Percentiles rank a stretch among this genome's conserved stretches.
These are phyloP conservation scores for Calliopum simillimum DNA, from an alignment of 2,888 invertebrate genomes.

Conservation along the genomic window DNA sequence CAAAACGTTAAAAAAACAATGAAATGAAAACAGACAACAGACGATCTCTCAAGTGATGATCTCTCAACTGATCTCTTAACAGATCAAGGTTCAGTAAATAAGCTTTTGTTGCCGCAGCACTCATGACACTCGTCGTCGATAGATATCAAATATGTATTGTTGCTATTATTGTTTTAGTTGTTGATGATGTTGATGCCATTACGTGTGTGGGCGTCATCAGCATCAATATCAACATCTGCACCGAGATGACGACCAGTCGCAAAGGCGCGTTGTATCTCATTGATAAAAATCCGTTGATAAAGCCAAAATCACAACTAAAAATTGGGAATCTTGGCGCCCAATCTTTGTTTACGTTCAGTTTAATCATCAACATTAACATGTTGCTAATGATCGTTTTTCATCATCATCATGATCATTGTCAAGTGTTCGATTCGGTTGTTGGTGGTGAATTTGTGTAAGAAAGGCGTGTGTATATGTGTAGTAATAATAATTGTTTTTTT, in stretches of 20 bases:
- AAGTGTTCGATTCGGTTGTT: no score
- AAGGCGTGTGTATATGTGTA: no score
- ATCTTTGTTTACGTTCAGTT: conserved; percentile 1
- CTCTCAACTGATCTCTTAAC: not conserved
- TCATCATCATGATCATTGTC: no score
- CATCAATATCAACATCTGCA: not conserved
- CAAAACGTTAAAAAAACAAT: no score
- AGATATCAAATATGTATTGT: no score
- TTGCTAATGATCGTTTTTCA: no score
- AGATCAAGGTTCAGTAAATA: conserved; percentile 21
- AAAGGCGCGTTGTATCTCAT: no score
- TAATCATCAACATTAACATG: not conserved
- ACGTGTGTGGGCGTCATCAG: conserved; percentile 18
- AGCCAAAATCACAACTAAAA: not conserved
- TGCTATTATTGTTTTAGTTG: no score
- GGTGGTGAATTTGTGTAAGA: no score
- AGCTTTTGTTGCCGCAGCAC: not conserved
- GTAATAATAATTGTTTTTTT: no score
- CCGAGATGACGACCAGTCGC: not conserved
- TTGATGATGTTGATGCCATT: not conserved
- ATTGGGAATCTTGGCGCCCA: not conserved
- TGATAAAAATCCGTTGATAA: conserved; percentile 18
- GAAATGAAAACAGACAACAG: not conserved
- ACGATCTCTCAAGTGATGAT: conserved; percentile 19
- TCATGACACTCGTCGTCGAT: not conserved